Evolutionary conservation across 2,113 vertebrate genomes (phyloP).

Genomic region (Catharus minimus): DNA sequence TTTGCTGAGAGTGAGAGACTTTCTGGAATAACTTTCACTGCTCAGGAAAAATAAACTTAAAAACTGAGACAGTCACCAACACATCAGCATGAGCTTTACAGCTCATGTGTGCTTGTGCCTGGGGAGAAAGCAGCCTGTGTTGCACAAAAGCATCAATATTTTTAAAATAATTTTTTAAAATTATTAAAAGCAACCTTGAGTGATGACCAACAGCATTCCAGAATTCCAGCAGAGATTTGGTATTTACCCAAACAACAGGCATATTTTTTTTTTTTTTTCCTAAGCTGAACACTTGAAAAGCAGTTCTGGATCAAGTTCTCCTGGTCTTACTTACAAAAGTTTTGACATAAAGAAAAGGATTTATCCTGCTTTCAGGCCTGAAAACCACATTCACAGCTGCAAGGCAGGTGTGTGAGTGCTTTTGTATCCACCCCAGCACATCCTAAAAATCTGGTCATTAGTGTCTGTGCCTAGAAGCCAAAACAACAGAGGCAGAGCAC

Average conservation of each 20-base stretch:
- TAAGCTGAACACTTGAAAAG: background rate
- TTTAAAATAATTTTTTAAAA: background rate
- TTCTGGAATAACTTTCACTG: constrained; percentile 47
- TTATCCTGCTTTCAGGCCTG: background rate
- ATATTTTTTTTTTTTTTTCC: background rate
- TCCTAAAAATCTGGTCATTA: background rate
- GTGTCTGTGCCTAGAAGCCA: background rate
- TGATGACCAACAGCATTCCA: background rate
- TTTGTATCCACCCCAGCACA: background rate
- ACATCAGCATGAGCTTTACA: background rate
- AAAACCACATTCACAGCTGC: background rate
- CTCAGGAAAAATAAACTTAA: constrained; percentile 41
- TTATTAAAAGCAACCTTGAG: background rate
- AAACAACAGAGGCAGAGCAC: background rate
- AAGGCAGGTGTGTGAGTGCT: background rate
- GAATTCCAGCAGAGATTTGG: background rate
- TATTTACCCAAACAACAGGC: background rate
- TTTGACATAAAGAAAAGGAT: background rate
- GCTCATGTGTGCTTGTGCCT: background rate
- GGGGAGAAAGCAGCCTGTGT: background rate
- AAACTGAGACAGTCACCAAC: fast-evolving
- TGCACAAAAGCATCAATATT: fast-evolving
- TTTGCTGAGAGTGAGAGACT: constrained; percentile 70
- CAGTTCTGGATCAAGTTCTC: background rate
- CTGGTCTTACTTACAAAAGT: background rate